A percentile compares a stretch with the other conserved stretches of the same genome.
Evolutionary conservation across 92 coral and sea anemone genomes (phyloP).

Genomic region (Porites evermanni): DNA sequence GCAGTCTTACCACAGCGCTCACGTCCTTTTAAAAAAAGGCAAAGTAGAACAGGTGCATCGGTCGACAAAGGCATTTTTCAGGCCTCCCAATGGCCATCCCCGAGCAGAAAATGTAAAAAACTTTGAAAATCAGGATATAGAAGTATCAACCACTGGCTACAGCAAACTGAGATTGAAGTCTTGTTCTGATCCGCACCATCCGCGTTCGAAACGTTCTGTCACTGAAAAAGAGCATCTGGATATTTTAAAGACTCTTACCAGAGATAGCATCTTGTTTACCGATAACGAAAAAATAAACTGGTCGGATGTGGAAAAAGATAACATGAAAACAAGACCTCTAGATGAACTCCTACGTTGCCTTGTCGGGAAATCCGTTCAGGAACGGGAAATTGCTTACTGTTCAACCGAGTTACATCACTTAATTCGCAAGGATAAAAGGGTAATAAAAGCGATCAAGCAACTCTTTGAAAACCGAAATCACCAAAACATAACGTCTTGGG

Average conservation of each 20-base stretch:
- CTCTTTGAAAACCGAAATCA: constrained; percentile 68
- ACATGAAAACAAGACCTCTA: constrained; percentile 66
- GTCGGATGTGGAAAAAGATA: constrained; percentile 76
- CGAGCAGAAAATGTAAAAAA: constrained; percentile 75
- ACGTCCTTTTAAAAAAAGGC: constrained; percentile 64
- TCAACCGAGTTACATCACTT: constrained; percentile 75
- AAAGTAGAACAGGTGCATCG: constrained; percentile 72
- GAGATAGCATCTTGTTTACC: constrained; percentile 65
- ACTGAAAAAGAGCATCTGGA: constrained; percentile 7
- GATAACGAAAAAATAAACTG: constrained; percentile 74
- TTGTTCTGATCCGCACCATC: constrained; percentile 40
- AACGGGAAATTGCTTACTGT: constrained; percentile 78
- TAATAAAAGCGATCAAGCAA: constrained; percentile 47
- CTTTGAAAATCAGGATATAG: constrained; percentile 78
- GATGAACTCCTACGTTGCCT: constrained; percentile 87
- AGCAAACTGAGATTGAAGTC: constrained; percentile 60
- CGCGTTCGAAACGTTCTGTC: constrained; percentile 43
- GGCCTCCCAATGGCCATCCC: constrained; percentile 64
- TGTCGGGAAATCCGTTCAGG: constrained; percentile 67
- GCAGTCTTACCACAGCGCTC: constrained; percentile 65
- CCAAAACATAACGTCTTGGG: constrained; percentile 85
- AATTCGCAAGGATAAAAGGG: constrained; percentile 55
- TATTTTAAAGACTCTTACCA: constrained; percentile 49
- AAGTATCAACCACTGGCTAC: constrained; percentile 82
- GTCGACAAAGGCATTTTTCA: constrained; percentile 60